These are phyloP conservation scores for Drosophila simulans DNA, from an alignment of 1,140 invertebrate species.

Conservation along the genomic window DNA sequence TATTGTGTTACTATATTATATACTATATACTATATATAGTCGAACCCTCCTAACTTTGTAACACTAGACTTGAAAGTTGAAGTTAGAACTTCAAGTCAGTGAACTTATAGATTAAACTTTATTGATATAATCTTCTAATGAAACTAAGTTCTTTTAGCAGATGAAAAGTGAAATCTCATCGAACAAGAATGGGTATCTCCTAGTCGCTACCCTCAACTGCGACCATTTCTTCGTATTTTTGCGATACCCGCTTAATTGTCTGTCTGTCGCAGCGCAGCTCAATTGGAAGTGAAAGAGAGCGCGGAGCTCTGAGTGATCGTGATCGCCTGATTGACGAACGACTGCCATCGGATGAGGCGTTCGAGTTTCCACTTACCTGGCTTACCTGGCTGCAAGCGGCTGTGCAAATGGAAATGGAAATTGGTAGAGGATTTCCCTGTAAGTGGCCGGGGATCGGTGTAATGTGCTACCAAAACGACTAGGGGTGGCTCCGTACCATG, in stretches of 20 bases:
- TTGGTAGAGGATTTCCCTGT: slow-evolving; percentile 10
- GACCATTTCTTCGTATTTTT: slow-evolving; percentile 2
- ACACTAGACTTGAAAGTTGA: not conserved
- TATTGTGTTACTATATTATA: not conserved
- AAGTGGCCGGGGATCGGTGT: slow-evolving; percentile 25
- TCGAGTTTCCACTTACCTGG: slow-evolving; percentile 22
- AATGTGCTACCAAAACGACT: slow-evolving; percentile 32
- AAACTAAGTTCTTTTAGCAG: too few relatives aligned
- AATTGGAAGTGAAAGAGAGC: slow-evolving; percentile 32
- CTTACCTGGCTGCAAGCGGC: slow-evolving; percentile 1
- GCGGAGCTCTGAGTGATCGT: slow-evolving; percentile 1
- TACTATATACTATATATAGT: too few relatives aligned
- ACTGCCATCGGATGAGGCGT: slow-evolving; percentile 1
- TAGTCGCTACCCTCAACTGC: not conserved
- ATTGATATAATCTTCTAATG: too few relatives aligned
- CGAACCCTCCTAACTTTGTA: not conserved
- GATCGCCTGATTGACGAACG: slow-evolving; percentile 46
- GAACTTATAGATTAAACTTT: too few relatives aligned
- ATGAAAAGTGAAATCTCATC: too few relatives aligned
- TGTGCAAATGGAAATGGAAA: slow-evolving; percentile 12
- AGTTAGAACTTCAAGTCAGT: too few relatives aligned
- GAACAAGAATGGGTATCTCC: not conserved
- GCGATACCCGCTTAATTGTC: slow-evolving; percentile 34
- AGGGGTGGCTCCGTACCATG: slow-evolving; percentile 25
- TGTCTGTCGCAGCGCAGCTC: slow-evolving; percentile 34